Percentiles rank a stretch among this genome's conserved stretches.
Conservation (phyloP, 2,888 invertebrate species). For the Eupithecia pulchellata region DNA sequence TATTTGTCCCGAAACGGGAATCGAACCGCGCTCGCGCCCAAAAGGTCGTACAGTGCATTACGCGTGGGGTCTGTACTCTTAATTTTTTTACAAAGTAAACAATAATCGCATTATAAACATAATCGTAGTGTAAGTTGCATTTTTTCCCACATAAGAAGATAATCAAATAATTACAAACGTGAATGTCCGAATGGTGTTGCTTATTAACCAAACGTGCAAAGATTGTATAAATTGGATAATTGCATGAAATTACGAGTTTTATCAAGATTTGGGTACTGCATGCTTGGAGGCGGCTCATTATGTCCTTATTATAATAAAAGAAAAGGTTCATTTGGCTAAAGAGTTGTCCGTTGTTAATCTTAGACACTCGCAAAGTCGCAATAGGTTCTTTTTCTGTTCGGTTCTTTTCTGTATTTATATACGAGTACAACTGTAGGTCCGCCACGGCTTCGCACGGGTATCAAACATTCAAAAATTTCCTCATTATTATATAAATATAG, state of each 20-base stretch:
- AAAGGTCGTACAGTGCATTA: too few species aligned
- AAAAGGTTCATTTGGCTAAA: background rate
- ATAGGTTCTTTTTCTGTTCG: too few species aligned
- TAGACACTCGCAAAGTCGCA: too few species aligned
- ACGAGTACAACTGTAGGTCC: too few species aligned
- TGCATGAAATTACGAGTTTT: background rate
- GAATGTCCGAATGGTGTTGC: constrained; percentile 2
- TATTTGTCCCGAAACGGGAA: too few species aligned
- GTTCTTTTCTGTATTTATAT: too few species aligned
- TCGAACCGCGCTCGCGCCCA: too few species aligned
- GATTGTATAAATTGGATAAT: constrained; percentile 11
- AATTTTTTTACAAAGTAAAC: background rate
- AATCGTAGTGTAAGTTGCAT: background rate
- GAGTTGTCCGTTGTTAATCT: too few species aligned
- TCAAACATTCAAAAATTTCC: too few species aligned
- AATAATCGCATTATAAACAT: background rate
- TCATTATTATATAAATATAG: too few species aligned
- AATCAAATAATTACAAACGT: constrained; percentile 4
- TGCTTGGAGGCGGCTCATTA: background rate
- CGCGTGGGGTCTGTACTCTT: too few species aligned
- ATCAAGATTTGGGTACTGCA: background rate
- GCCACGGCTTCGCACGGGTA: too few species aligned
- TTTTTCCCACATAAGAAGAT: constrained; percentile 10
- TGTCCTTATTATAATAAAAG: background rate
- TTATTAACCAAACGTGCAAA: constrained; percentile 9